These are phyloP conservation scores for Porites cylindrica DNA, from an alignment of 92 coral and sea anemone species.

Conservation along the genomic window DNA sequence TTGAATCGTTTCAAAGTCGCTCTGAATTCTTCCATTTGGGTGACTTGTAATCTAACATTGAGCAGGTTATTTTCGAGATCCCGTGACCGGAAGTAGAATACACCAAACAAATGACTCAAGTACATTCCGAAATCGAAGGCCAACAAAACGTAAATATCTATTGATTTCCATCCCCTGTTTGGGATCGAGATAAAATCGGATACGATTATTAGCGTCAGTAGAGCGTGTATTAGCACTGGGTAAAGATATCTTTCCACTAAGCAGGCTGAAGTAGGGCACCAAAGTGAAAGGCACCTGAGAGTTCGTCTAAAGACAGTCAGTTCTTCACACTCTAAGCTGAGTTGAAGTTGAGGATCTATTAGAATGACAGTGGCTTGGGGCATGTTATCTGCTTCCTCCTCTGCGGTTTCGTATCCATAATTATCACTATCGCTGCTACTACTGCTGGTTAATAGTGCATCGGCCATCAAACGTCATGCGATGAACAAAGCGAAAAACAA, in stretches of 20 bases:
- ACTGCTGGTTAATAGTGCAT: background rate
- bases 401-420: background rate
- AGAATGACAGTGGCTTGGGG: background rate
- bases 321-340: slow-evolving; percentile 38
- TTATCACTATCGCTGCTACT: background rate
- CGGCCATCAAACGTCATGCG: too few relatives aligned
- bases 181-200: slow-evolving; percentile 22
- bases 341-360: background rate
- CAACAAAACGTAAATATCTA: slow-evolving; percentile 54
- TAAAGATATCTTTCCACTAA: slow-evolving; percentile 41
- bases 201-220: slow-evolving; percentile 15
- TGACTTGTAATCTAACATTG: slow-evolving; percentile 13
- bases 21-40: background rate
- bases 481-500: too few relatives aligned
- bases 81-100: slow-evolving; percentile 66
- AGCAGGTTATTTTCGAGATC: slow-evolving; percentile 63
- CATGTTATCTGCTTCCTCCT: background rate
- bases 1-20: slow-evolving; percentile 33
- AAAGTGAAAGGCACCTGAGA: slow-evolving; percentile 64
- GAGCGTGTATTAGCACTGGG: slow-evolving; percentile 56
- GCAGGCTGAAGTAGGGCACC: slow-evolving; percentile 62
- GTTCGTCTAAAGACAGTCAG: slow-evolving; percentile 43
- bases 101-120: slow-evolving; percentile 61
- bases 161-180: slow-evolving; percentile 46
- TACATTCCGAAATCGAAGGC: slow-evolving; percentile 67